Evolutionary conservation across 2,888 invertebrate genomes (phyloP).

Genomic region (Mellilla xanthometata): DNA sequence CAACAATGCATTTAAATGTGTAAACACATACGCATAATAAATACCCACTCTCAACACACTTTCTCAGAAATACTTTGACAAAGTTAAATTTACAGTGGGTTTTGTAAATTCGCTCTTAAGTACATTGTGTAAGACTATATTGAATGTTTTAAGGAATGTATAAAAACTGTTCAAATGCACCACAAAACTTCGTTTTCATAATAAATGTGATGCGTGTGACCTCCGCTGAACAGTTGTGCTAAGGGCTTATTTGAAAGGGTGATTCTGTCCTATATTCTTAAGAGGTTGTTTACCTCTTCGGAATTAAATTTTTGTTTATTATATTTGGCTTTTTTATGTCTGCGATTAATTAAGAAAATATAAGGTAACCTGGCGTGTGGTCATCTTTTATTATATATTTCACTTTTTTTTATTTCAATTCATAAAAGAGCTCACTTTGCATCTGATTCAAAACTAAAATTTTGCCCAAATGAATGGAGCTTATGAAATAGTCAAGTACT

Average conservation of each 20-base stretch:
- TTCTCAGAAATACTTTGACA: constrained; percentile 49
- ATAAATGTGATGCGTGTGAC: constrained; percentile 37
- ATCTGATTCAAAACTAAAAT: too few relatives aligned
- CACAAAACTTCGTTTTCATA: constrained; percentile 37
- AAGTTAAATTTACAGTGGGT: constrained; percentile 30
- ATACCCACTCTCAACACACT: constrained; percentile 51
- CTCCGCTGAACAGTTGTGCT: constrained; percentile 34
- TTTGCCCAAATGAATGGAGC: too few relatives aligned
- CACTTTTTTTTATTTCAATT: too few relatives aligned
- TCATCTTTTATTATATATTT: too few relatives aligned
- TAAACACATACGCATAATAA: constrained; percentile 56
- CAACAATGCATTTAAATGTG: constrained; percentile 57
- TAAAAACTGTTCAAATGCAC: constrained; percentile 30
- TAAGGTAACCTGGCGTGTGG: too few relatives aligned
- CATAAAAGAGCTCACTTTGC: too few relatives aligned
- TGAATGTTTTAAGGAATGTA: background rate
- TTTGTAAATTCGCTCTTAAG: constrained; percentile 16
- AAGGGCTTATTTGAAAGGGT: constrained; percentile 38
- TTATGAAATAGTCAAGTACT: too few relatives aligned
- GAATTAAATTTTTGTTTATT: too few relatives aligned
- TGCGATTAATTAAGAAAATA: too few relatives aligned
- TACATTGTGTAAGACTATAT: background rate
- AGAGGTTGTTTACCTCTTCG: background rate
- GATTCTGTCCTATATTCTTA: constrained; percentile 17
- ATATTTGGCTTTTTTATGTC: too few relatives aligned